Conservation (phyloP, 2,797 vertebrate species). For the Carduelis carduelis region DNA sequence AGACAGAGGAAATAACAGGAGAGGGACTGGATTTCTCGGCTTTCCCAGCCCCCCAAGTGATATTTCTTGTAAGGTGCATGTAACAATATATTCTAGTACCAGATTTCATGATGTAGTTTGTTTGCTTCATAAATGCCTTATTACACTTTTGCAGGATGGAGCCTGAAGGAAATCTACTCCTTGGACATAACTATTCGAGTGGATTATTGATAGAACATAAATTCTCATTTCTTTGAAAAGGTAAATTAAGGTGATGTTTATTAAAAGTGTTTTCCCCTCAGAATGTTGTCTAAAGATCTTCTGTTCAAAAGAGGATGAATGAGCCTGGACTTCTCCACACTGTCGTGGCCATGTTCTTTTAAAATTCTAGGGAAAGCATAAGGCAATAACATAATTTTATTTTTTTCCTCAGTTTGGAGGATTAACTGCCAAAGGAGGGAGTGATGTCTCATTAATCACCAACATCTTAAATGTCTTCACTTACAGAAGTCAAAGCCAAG, state of each 20-base stretch:
- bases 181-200: background rate
- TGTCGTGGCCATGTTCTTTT: background rate
- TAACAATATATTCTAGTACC: background rate
- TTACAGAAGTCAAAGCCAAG: background rate
- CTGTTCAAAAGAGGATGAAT: background rate
- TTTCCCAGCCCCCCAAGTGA: fast-evolving
- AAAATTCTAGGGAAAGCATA: background rate
- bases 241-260: background rate
- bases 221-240: background rate
- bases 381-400: background rate
- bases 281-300: background rate
- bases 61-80: background rate
- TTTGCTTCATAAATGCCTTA: background rate
- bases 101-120: background rate
- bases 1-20: background rate
- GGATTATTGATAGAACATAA: background rate
- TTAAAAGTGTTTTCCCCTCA: background rate
- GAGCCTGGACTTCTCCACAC: background rate
- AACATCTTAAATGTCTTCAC: background rate
- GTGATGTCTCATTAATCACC: background rate
- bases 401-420: background rate
- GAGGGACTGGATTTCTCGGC: no score
- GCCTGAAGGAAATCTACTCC: background rate
- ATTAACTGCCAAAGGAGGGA: background rate
- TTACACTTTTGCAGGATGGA: background rate